These are phyloP conservation scores for Choloepus hoffmanni DNA, from an alignment of 2,113 vertebrate genomes.

Conservation along the genomic window DNA sequence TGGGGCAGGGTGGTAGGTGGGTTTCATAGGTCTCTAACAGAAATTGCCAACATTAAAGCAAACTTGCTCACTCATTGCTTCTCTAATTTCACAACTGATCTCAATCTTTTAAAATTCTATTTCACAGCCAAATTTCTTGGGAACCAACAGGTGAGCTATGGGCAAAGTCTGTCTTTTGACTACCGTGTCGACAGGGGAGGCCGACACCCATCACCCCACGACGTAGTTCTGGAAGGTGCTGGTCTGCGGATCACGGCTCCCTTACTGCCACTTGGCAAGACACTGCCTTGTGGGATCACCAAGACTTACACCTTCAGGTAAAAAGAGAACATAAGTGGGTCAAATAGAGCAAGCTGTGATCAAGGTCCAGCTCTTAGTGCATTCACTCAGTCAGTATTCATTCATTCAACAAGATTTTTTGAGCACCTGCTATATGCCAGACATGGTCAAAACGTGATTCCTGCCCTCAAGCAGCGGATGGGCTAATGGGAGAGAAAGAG, in stretches of 20 bases:
- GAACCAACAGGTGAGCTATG: constrained; percentile 94
- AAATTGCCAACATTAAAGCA: background rate
- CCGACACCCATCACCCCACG: constrained; percentile 88
- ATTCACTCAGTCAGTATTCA: background rate
- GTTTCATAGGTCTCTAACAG: background rate
- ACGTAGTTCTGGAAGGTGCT: constrained; percentile 92
- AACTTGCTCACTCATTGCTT: background rate
- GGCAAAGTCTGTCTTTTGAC: constrained; percentile 92
- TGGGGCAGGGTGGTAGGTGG: background rate
- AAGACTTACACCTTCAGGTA: constrained; percentile 93
- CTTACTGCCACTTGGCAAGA: constrained; percentile 87
- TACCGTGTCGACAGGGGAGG: constrained; percentile 93
- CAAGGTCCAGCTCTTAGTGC: background rate
- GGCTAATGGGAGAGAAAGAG: background rate
- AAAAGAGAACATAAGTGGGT: background rate
- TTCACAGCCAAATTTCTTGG: constrained; percentile 90
- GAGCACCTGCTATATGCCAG: background rate
- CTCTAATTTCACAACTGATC: background rate
- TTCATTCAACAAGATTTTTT: background rate
- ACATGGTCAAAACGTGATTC: background rate
- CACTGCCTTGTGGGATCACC: constrained; percentile 91
- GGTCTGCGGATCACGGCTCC: constrained; percentile 89
- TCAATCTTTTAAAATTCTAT: constrained; percentile 16
- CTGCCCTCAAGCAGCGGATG: background rate
- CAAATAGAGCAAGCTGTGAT: background rate